phyloP scores from a whole-genome alignment of 2,797 vertebrate species.

The Arremon aurantiirostris region DNA sequence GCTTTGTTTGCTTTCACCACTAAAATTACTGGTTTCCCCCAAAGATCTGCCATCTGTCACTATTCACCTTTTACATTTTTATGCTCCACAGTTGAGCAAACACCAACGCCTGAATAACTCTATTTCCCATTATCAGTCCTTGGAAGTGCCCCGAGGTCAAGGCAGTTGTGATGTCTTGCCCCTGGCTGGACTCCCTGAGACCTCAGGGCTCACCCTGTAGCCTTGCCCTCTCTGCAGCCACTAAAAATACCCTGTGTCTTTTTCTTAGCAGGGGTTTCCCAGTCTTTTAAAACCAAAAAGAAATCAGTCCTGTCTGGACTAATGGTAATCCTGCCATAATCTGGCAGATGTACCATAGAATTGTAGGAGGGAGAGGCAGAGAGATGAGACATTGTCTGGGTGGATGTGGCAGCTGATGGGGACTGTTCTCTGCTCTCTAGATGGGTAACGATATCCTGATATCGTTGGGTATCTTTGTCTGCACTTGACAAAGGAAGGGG shows the following conservation, averaged over 20 bases:
- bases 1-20: slow-evolving; percentile 56
- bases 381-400: neutral
- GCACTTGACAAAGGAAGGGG: neutral
- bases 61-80: slow-evolving; percentile 66
- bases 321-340: neutral
- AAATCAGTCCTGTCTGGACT: neutral
- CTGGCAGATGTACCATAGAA: neutral
- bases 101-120: slow-evolving; percentile 40
- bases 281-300: neutral
- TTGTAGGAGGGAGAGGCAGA: neutral
- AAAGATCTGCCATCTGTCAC: slow-evolving; percentile 55
- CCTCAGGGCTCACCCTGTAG: neutral
- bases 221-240: neutral
- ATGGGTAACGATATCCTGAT: neutral
- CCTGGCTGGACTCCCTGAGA: neutral
- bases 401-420: neutral
- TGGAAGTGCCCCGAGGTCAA: neutral
- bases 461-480: neutral
- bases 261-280: neutral
- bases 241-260: fast-evolving
- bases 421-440: neutral
- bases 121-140: slow-evolving; percentile 38
- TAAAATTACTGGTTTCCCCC: slow-evolving; percentile 62
- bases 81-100: slow-evolving; percentile 53
- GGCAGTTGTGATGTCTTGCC: neutral